Conservation (phyloP, 2,888 invertebrate genomes). For the Agriopis marginaria region DNA sequence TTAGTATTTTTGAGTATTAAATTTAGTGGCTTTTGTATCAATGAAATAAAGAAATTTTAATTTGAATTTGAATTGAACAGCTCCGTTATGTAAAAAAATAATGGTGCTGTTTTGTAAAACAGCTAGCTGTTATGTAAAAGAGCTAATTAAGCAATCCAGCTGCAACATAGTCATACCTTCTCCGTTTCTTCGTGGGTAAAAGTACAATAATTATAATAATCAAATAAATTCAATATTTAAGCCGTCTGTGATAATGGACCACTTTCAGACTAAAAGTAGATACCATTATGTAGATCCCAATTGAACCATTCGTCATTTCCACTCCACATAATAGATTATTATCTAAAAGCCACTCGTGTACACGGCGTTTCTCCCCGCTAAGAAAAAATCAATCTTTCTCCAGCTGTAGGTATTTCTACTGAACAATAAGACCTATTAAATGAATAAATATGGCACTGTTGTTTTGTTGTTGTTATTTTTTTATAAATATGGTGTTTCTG, state of each 20-base stretch:
- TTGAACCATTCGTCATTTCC: conserved; percentile 15
- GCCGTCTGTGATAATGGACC: not conserved
- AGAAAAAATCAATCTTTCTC: conserved; percentile 13
- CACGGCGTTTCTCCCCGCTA: not conserved
- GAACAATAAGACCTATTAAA: conserved; percentile 10
- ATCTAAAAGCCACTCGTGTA: conserved; percentile 10
- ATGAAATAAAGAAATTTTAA: too few species aligned
- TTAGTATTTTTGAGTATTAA: too few species aligned
- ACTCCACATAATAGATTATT: conserved; percentile 12
- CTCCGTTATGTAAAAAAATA: too few species aligned
- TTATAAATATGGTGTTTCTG: conserved; percentile 10
- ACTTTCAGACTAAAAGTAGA: conserved; percentile 17
- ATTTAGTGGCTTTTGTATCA: too few species aligned
- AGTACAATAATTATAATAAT: too few species aligned
- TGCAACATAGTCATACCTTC: too few species aligned
- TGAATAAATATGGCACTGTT: conserved; percentile 12
- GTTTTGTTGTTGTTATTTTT: too few species aligned
- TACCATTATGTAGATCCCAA: conserved; percentile 16
- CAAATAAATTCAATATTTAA: too few species aligned
- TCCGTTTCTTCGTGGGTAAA: not conserved
- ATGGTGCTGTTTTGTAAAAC: too few species aligned
- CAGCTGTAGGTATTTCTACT: not conserved
- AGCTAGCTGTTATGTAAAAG: too few species aligned
- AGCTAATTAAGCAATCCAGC: too few species aligned
- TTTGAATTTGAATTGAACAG: too few species aligned